Conservation (phyloP, 1,140 invertebrate genomes). For the Copidosoma floridanum region DNA sequence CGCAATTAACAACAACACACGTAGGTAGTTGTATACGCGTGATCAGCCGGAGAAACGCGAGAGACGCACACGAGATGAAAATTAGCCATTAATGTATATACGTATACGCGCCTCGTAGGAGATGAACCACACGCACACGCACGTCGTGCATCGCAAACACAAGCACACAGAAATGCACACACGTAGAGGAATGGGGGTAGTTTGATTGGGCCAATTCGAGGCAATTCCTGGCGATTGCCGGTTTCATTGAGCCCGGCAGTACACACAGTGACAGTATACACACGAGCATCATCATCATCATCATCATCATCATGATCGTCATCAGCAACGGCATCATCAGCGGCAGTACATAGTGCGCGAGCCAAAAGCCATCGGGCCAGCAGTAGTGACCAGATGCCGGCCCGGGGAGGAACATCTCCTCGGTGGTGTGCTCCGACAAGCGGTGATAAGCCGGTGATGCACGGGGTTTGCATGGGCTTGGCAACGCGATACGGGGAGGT, state of each 20-base stretch:
- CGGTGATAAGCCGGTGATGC: no score
- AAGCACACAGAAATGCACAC: not conserved
- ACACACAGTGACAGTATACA: no score
- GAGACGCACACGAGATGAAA: conserved; percentile 30
- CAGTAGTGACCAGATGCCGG: not conserved
- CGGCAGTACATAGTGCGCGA: not conserved
- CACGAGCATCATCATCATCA: no score
- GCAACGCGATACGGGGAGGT: not conserved
- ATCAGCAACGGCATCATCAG: not conserved
- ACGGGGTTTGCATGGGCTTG: no score
- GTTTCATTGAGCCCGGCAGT: conserved; percentile 56
- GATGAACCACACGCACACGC: no score
- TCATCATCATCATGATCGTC: not conserved
- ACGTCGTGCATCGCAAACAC: no score
- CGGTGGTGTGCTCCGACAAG: no score
- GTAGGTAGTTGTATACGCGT: no score
- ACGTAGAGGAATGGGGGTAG: conserved; percentile 58
- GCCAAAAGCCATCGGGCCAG: not conserved
- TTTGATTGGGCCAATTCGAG: conserved; percentile 60
- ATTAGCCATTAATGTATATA: conserved; percentile 56
- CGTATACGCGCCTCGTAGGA: conserved; percentile 49
- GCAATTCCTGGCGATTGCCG: conserved; percentile 59
- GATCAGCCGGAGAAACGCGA: no score
- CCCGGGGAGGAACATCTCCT: not conserved
- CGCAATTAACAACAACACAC: no score